Base-by-base conservation (phyloP, 1,140 invertebrate genomes). In the Helicoverpa armigera region DNA sequence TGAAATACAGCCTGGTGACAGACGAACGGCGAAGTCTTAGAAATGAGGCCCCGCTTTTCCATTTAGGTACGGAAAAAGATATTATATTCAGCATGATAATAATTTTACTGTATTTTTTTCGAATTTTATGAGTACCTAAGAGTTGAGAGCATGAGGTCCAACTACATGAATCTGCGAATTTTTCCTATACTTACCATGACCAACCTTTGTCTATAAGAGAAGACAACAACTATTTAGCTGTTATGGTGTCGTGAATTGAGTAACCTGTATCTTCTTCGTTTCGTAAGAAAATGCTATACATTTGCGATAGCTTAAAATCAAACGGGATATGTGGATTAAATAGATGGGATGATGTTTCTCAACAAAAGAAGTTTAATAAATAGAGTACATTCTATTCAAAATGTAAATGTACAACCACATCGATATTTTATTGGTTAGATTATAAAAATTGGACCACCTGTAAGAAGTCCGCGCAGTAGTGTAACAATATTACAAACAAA, bases 401-500 rank as follows among this genome's bases (percentile, higher is more conserved):
- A 89, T 90, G 88, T 88, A 90, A 90, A 90, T 90, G 88, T 93
- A 94, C 93, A 94, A 94, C 93, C 93, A 94, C 93, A 94, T 94
- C 92, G 90, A 94, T 94, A 94, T 93, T 94, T 94, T 94, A 94
- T 94, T 94, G 92, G 92, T 94, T 94, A 94, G 92, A 91, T 94
- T 94, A 94, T 94, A 94, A 94, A 94, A 94, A 94, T 94, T 94
- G 93, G 93, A 94, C 92, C 93, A 92, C 89, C 86, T 88, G 87
- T 90, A 89, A 91, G 93, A 91, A 93, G 91, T 94, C 92, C 93
- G 90, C 87, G 87, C 88, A 89, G 91, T 93, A 94, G 87, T 94
- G 89, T 93, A 94, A 94, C 93, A 94, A 94, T 94, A 93, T 93
- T 94, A 93, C 92, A 94, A 94, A 94, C 92, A 94, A 94, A 94